These are phyloP conservation scores for Pseudochirops corinnae DNA, from an alignment of 2,797 vertebrate genomes.

Conservation along the genomic window DNA sequence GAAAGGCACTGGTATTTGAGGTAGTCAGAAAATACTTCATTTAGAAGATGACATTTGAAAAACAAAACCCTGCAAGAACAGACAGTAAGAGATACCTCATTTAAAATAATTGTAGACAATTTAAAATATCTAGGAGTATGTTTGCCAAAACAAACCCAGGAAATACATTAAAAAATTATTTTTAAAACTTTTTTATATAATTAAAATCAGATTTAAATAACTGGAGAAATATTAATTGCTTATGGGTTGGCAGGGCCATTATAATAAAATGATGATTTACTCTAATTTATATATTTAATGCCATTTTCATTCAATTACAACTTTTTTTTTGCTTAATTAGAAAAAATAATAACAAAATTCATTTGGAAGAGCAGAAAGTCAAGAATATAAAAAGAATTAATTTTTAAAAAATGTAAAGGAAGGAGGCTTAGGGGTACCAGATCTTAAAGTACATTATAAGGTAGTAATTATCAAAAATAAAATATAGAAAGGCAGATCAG, in stretches of 20 bases:
- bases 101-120: too few species aligned
- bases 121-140: too few species aligned
- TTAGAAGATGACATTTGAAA: not conserved
- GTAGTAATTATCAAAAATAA: not conserved
- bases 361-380: not conserved
- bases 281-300: not conserved
- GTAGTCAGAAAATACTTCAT: not conserved
- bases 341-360: not conserved
- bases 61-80: too few species aligned
- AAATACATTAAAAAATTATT: too few species aligned
- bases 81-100: too few species aligned
- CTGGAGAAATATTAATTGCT: too few species aligned
- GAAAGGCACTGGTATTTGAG: not conserved
- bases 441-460: not conserved
- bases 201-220: too few species aligned
- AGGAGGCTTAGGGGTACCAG: not conserved
- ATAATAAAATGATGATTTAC: too few species aligned
- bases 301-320: not conserved
- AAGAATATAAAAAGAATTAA: not conserved
- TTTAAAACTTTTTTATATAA: too few species aligned
- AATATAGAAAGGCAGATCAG: not conserved
- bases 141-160: too few species aligned
- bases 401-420: not conserved
- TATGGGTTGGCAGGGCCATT: too few species aligned
- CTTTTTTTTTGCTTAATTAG: not conserved